Evolutionary conservation across 1,140 invertebrate species (phyloP), one percentile per base, ranked within the genome.

Genomic region (Euura lappo): DNA sequence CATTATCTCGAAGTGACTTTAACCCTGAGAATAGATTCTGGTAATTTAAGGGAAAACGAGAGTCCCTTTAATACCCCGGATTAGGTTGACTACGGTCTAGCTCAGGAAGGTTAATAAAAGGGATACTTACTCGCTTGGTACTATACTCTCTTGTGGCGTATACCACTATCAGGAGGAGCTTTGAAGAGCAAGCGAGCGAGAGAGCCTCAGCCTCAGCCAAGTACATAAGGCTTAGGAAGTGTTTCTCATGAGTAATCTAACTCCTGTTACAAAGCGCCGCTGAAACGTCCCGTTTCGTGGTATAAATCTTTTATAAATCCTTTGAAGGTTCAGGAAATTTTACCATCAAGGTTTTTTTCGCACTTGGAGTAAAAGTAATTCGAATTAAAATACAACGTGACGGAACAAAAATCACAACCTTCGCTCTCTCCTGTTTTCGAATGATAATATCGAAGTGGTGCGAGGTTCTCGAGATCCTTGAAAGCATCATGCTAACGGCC

Each of bases 181-280:
- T 6, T n/a, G 51, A 60, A 60, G 51, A n/a, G 51, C 51, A n/a
- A 8, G 3, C 13, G 51, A 60, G 13, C 5, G 51, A 60, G 51
- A n/a, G 51, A 60, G 51, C 3, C 51, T 3, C 28, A 28, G 28
- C 28, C 28, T 28, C 28, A 60, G 13, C 51, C 8, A 60, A n/a
- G 28, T 28, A 28, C 28, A n/a, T 60, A n/a, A 60, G 51, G 51
- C 51, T 60, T 4, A 60, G 51, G 51, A n/a, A 6, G 10, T 60
- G 51, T n/a, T 4, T 60, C 51, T 60, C 51, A n/a, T n/a, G 51
- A 60, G 51, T 60, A 60, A 60, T 60, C 51, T 60, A 60, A 60
- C 8, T 60, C 13, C 51, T 60, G 28, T 28, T 28, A 28, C 28
- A 28, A 28, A 28, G 28, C 0, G 28, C 28, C 28, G 28, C 28